phyloP scores from a whole-genome alignment of 37 sponge, comb jelly and placozoan genomes.

The Eunapius fragilis region DNA sequence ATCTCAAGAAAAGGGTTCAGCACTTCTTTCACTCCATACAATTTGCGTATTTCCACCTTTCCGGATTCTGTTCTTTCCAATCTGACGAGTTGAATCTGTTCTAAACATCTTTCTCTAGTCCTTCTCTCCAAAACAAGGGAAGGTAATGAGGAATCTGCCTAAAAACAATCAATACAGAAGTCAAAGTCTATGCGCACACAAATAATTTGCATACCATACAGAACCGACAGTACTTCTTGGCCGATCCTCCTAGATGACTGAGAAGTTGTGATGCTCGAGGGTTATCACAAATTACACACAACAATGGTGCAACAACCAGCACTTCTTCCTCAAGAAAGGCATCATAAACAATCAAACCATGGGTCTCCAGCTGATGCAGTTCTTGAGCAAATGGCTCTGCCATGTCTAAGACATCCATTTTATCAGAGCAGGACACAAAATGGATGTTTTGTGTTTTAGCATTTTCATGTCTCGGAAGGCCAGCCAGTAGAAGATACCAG shows the following conservation, averaged over 20 bases:
- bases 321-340: constrained; percentile 16
- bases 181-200: constrained; percentile 4
- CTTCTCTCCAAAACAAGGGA: background rate
- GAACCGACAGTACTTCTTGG: constrained; percentile 43
- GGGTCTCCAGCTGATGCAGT: constrained; percentile 12
- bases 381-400: constrained; percentile 20
- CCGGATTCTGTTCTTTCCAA: background rate
- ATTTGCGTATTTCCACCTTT: background rate
- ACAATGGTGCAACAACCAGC: constrained; percentile 33
- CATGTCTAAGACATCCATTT: constrained; percentile 24
- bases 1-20: constrained; percentile 21
- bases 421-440: constrained; percentile 49
- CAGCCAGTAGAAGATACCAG: constrained; percentile 52
- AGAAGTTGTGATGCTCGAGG: constrained; percentile 41
- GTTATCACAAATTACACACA: constrained; percentile 36
- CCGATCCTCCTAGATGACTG: constrained; percentile 29
- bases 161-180: background rate
- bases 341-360: constrained; percentile 23
- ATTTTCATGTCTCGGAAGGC: constrained; percentile 32
- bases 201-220: constrained; percentile 34
- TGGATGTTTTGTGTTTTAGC: constrained; percentile 36
- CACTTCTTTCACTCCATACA: constrained; percentile 28
- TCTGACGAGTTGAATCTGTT: constrained; percentile 1
- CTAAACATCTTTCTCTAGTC: constrained; percentile 3
- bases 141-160: background rate